Base-by-base conservation (phyloP, 30 jellyfish, hydroid and myxozoan species). In the Aurelia coerulea region DNA sequence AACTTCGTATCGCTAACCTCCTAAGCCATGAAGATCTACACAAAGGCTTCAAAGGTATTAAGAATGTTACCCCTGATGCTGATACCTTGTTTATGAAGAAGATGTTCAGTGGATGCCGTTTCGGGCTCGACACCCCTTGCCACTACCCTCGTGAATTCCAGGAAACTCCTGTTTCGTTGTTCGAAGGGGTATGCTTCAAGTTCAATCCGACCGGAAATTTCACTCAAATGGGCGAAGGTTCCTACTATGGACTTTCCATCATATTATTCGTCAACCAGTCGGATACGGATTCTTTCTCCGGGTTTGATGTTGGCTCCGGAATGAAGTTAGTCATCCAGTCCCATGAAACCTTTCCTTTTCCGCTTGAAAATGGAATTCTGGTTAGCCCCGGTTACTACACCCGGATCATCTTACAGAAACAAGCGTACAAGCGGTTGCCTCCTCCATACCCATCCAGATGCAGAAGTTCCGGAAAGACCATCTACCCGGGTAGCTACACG, bases 151-250 rank as follows among this genome's bases (percentile, higher is more conserved):
- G 29, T n/a, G 80, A 68, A 16, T 83, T 83, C 64, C 70, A 69
- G 60, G 92, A 83, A 70, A 39, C 62, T 4, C 92, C 92, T 6
- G 92, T 83, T 23, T 83, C 92, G 34, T 78, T 83, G 23, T 83
- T 83, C 64, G 92, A 83, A 50, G 92, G 92, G 2, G 79, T 83
- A 5, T 83, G 92, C 86, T 83, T 83, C 68, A 83, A 60, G 62
- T 83, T 83, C 73, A 83, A 83, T 76, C 92, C 82, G 50, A 71
- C 64, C 11, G 92, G 92, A 42, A 70, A 85, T 59, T 76, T 68
- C 68, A 13, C 73, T 59, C 92, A 83, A 68, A 74, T 83, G n/a
- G 92, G 92, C 2, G 92, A 83, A 50, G 92, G 92, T 18, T 83
- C 92, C 18, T 83, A 83, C 80, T 83, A 83, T 46, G 92, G 92